These are phyloP conservation scores for Sandelia bainsii DNA, from an alignment of 2,797 vertebrate species.

Conservation along the genomic window DNA sequence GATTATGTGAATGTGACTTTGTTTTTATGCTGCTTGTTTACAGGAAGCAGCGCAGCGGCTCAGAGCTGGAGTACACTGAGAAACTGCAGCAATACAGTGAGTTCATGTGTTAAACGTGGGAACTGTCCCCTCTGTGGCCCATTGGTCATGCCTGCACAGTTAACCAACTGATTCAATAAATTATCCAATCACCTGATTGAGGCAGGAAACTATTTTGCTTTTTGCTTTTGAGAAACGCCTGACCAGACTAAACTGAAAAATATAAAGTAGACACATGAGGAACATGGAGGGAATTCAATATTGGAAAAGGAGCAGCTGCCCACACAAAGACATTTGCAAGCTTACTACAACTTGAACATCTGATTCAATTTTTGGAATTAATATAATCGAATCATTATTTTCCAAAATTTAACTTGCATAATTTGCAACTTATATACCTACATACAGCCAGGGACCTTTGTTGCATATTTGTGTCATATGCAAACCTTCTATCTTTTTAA, in stretches of 20 bases:
- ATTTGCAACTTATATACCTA: too few relatives aligned
- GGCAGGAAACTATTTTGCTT: constrained; percentile 48
- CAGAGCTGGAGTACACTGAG: constrained; percentile 96
- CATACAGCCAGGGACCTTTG: too few relatives aligned
- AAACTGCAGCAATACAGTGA: constrained; percentile 98
- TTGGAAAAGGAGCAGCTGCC: neutral
- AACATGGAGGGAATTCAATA: neutral
- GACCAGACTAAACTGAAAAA: constrained; percentile 3
- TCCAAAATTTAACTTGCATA: too few relatives aligned
- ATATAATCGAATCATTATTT: neutral
- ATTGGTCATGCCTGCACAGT: constrained; percentile 65
- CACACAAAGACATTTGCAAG: constrained; percentile 10
- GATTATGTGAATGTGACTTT: constrained; percentile 67
- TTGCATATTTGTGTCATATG: neutral
- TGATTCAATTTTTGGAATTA: neutral
- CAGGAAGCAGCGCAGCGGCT: constrained; percentile 94
- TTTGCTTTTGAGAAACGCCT: too few relatives aligned
- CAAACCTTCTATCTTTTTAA: neutral
- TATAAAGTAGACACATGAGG: constrained; percentile 11
- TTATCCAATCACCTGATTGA: constrained; percentile 71
- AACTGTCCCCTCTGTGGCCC: constrained; percentile 32
- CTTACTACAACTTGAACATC: neutral
- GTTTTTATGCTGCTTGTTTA: constrained; percentile 73
- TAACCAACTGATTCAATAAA: constrained; percentile 73
- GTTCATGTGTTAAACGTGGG: constrained; percentile 69